Conservation (phyloP, 2,888 invertebrate species). For the Slavum lentiscoides region DNA sequence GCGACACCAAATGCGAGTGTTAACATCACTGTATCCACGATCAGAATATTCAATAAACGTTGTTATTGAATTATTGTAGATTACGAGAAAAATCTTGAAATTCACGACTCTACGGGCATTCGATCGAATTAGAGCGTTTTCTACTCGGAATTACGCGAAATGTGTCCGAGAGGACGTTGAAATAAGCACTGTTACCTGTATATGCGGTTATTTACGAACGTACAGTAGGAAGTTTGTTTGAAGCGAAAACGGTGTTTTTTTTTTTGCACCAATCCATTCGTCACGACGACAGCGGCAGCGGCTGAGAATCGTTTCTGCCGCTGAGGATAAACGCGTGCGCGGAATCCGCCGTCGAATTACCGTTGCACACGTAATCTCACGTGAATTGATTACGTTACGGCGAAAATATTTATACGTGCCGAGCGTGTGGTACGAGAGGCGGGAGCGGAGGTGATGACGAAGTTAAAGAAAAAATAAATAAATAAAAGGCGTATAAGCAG, state of each 20-base stretch:
- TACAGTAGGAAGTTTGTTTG: no score
- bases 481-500: neutral
- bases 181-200: neutral
- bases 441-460: neutral
- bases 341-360: conserved; percentile 34
- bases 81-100: no score
- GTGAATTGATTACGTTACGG: conserved; percentile 45
- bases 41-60: no score
- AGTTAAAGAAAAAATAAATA: neutral
- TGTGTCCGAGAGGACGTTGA: neutral
- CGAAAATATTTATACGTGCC: conserved; percentile 41
- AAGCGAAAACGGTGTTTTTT: no score
- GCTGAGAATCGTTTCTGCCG: neutral
- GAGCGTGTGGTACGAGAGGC: neutral
- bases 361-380: conserved; percentile 34
- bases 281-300: neutral
- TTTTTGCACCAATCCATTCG: neutral
- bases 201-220: no score
- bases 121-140: no score
- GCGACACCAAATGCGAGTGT: no score
- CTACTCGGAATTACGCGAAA: no score
- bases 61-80: no score
- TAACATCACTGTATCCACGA: no score
- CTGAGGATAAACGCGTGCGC: neutral
- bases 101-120: no score